Conservation (phyloP, 1,140 invertebrate genomes). For the Heliconius melpomene region DNA sequence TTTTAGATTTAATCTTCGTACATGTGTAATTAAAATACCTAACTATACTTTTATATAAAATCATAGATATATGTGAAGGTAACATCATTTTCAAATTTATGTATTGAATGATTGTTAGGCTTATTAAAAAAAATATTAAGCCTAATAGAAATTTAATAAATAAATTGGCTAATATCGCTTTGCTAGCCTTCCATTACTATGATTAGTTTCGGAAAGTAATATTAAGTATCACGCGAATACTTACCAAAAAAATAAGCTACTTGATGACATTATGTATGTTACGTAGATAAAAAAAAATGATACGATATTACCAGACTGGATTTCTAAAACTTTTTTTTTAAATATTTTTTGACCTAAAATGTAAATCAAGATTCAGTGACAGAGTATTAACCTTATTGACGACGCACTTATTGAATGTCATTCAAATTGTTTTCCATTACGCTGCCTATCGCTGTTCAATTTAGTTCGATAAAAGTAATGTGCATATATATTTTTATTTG, state of each 20-base stretch:
- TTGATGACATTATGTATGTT: neutral
- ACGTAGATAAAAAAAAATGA: neutral
- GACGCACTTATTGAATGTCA: neutral
- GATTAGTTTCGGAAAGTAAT: neutral
- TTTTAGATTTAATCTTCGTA: no score
- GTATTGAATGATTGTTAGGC: no score
- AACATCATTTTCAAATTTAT: no score
- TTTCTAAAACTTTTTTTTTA: neutral
- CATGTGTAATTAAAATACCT: no score
- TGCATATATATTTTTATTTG: neutral
- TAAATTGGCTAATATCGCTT: neutral
- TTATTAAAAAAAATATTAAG: no score
- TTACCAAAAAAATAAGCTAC: neutral
- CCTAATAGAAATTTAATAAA: neutral
- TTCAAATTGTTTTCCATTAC: neutral
- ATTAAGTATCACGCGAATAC: slow-evolving; percentile 1
- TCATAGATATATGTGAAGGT: no score
- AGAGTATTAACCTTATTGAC: neutral
- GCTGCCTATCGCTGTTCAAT: neutral
- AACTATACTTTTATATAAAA: no score
- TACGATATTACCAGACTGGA: neutral
- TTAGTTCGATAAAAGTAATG: neutral
- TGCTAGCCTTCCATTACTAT: neutral
- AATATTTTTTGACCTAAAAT: neutral
- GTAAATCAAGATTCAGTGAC: neutral